Conservation (phyloP, 2,797 vertebrate species). For the Notolabrus celidotus region DNA sequence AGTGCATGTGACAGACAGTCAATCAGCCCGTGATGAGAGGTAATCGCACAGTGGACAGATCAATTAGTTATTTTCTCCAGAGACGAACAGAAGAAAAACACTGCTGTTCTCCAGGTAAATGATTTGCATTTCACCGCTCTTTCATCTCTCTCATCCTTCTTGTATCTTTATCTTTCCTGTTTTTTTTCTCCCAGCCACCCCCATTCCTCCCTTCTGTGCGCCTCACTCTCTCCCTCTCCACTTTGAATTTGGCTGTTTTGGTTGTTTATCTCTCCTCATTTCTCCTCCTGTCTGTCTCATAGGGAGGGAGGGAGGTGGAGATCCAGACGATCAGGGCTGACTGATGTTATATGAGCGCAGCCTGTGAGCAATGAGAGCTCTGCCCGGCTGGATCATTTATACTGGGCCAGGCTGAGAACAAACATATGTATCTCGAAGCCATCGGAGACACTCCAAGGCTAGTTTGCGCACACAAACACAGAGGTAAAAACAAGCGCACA, state of each 20-base stretch:
- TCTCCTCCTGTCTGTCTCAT: slow-evolving; percentile 60
- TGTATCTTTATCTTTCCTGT: slow-evolving; percentile 46
- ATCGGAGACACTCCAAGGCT: slow-evolving; percentile 59
- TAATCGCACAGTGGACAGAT: slow-evolving; percentile 81
- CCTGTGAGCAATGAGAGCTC: slow-evolving; percentile 63
- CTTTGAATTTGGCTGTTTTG: slow-evolving; percentile 66
- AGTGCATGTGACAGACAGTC: slow-evolving; percentile 80
- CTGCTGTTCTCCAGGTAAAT: slow-evolving; percentile 56
- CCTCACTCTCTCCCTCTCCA: slow-evolving; percentile 45
- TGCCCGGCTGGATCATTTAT: slow-evolving; percentile 71
- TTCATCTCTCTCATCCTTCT: slow-evolving; percentile 61
- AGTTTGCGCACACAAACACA: slow-evolving; percentile 4
- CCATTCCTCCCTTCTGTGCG: slow-evolving; percentile 17
- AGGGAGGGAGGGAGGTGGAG: slow-evolving; percentile 68
- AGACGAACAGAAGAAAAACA: slow-evolving; percentile 69
- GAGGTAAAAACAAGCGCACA: slow-evolving; percentile 18
- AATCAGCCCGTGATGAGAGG: slow-evolving; percentile 82
- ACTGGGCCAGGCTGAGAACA: slow-evolving; percentile 45
- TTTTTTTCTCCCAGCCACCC: slow-evolving; percentile 16
- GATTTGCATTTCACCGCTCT: slow-evolving; percentile 56
- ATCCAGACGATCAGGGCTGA: slow-evolving; percentile 74
- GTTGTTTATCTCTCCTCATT: slow-evolving; percentile 73
- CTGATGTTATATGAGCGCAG: slow-evolving; percentile 70
- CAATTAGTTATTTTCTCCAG: slow-evolving; percentile 81
- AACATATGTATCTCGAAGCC: slow-evolving; percentile 70